Evolutionary conservation across 2,113 vertebrate species (phyloP), one percentile per base, ranked within the genome.

Genomic region (Myodes glareolus): DNA sequence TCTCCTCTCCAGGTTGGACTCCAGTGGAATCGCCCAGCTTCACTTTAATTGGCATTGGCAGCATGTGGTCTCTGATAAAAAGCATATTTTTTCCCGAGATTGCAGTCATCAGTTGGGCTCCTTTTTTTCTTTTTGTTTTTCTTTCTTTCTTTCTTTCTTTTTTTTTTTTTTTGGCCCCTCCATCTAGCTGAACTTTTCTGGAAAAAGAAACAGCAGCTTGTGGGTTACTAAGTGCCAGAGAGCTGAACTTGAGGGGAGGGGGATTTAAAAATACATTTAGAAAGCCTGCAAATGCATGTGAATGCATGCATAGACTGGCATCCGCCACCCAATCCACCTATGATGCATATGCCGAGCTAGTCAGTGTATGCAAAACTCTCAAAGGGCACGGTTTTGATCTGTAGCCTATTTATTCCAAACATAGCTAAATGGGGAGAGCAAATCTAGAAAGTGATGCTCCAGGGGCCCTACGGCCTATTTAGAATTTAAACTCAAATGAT

Each of bases 61-160:
- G 98, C 98, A 99, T 99, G 99, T 98, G 98, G 98, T 99, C 98
- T 96, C 98, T 99, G 99, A 98, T 99, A 98, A 99, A 99, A 99
- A 99, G 98, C 99, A 99, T 99, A 99, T 99, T 99, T 99, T 99
- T 98, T 98, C 98, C 81, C 17, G 95, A 98, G 97, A 99, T 98
- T 98, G 98, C 97, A 98, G 87, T 98, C 98, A 98, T 99, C 98
- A 98, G 98, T 98, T 98, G 98, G 98, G 98, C 98, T 98, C 98
- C 98, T 98, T 72, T 72, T 98, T 68, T 67, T 36, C 7, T 98
- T 63, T 63, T 63, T 27, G 98, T 98, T 98, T 98, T 98, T 98
- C 17, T 58, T 50, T 50, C 50, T 50, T 50, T 58, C 33, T 33
- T 98, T 98, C 98, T 33, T 65, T 98, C 98, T 98, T 70, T n/a